These are phyloP conservation scores for Arrhamphus sclerolepis DNA, from an alignment of 2,797 vertebrate genomes.

Conservation along the genomic window DNA sequence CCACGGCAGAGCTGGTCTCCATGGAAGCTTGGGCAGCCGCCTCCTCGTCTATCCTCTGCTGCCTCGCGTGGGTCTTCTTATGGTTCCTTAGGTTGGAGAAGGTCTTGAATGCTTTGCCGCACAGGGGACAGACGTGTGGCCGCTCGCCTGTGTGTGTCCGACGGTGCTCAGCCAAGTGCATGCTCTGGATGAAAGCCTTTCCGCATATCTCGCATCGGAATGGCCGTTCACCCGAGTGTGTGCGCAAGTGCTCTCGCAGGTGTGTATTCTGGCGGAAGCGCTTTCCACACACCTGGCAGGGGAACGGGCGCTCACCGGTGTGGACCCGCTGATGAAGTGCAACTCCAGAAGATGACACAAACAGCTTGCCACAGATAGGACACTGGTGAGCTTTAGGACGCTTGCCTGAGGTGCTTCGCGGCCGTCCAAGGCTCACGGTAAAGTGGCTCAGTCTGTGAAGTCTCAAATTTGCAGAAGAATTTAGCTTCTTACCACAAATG, in stretches of 20 bases:
- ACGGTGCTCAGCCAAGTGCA: constrained; percentile 83
- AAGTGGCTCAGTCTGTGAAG: constrained; percentile 83
- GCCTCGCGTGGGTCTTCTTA: constrained; percentile 80
- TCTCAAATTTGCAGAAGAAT: constrained; percentile 82
- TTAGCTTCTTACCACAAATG: constrained; percentile 84
- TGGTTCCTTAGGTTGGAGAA: constrained; percentile 87
- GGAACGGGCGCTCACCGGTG: constrained; percentile 89
- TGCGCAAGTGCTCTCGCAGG: constrained; percentile 88
- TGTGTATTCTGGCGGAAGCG: constrained; percentile 90
- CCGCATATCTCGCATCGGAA: constrained; percentile 79
- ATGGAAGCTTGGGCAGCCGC: constrained; percentile 41
- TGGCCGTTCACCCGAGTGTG: constrained; percentile 83
- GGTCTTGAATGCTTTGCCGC: constrained; percentile 85
- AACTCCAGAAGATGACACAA: constrained; percentile 84
- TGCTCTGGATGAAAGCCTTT: constrained; percentile 82
- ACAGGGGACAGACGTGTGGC: constrained; percentile 77
- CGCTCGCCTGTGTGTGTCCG: constrained; percentile 83
- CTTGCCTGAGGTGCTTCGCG: constrained; percentile 40
- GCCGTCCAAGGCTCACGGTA: constrained; percentile 47
- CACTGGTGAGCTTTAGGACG: constrained; percentile 81
- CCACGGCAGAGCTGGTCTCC: constrained; percentile 50
- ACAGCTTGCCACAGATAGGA: constrained; percentile 83
- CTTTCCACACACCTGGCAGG: constrained; percentile 86
- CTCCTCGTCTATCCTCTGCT: constrained; percentile 65
- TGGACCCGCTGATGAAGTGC: constrained; percentile 86